phyloP scores from a whole-genome alignment of 1,140 invertebrate genomes.

The Drosophila novamexicana region DNA sequence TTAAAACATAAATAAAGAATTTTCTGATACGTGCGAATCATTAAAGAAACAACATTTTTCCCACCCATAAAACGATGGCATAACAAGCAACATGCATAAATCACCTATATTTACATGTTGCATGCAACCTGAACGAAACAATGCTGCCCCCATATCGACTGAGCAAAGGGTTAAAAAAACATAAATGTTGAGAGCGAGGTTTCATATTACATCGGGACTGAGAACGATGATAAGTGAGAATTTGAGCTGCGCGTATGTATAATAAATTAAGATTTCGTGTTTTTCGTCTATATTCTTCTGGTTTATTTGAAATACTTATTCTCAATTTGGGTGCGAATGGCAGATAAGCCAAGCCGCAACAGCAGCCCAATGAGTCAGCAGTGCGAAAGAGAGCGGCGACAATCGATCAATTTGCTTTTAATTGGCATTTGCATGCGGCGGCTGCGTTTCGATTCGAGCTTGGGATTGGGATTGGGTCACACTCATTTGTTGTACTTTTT shows the following conservation, averaged over 20 bases:
- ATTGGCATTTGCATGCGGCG: slow-evolving; percentile 71
- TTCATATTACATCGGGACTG: slow-evolving; percentile 63
- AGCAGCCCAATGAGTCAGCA: slow-evolving; percentile 60
- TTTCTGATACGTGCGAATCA: not conserved
- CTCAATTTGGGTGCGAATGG: slow-evolving; percentile 15
- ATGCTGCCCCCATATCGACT: slow-evolving; percentile 9
- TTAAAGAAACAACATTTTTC: not conserved
- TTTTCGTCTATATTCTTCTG: slow-evolving; percentile 35
- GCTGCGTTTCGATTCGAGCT: slow-evolving; percentile 1
- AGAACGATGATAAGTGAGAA: slow-evolving; percentile 63
- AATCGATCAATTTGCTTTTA: slow-evolving; percentile 77
- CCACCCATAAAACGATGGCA: not conserved
- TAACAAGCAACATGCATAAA: slow-evolving; percentile 5
- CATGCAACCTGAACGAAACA: slow-evolving; percentile 35
- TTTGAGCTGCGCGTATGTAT: slow-evolving; percentile 41
- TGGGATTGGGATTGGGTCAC: slow-evolving; percentile 58
- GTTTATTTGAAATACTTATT: slow-evolving; percentile 24
- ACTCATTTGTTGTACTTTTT: slow-evolving; percentile 40
- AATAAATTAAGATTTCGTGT: slow-evolving; percentile 65
- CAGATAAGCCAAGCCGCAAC: slow-evolving; percentile 55
- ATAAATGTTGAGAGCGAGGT: slow-evolving; percentile 21
- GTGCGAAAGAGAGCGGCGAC: slow-evolving; percentile 49
- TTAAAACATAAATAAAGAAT: too few species aligned
- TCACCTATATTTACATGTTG: slow-evolving; percentile 19
- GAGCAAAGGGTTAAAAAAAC: not conserved